Base-by-base conservation (phyloP, 1,140 invertebrate species). In the Tachypleus tridentatus region DNA sequence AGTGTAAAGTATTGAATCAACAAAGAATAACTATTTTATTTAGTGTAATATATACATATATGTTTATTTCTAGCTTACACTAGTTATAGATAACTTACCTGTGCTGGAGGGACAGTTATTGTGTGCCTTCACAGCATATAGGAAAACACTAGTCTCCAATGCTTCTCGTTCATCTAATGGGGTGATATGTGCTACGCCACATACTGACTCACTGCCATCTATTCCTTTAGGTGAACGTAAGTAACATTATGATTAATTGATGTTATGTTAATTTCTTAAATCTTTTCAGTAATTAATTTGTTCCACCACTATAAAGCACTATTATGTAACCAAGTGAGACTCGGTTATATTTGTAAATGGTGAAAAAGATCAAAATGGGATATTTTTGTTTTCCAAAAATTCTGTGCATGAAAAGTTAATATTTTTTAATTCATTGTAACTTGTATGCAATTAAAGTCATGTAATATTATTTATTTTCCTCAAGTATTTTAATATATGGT, bases 1-100 rank as follows among this genome's bases (percentile, higher is more conserved):
- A 29, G 29, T 29, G 29, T 29, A 29, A 29, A 29, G 29, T 29
- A 29, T 29, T 29, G 29, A 29, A 29, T 29, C 29, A 29, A 29
- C 29, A 29, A 29, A 29, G 0, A 29, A 29, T 29, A 29, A 29
- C 29, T 29, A 29, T 29, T 29, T 29, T 29, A 29, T 29, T 29
- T 29, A 29, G 29, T 29, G 29, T 29, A 29, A 29, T 29, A 29
- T 29, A 29, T 29, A 29, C 29, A 29, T 29, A 29, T 29, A 29
- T 29, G 29, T 56, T 49, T 47, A 7, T 10, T 61, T 69, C 56
- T 76, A 86, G 83, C 77, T 93, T 72, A 88, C 91, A 75, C 80
- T 97, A 70, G 84, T 86, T 54, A 95, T 97, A 69, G 92, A 96
- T 76, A 95, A 97, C 76, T 82, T 97, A 68, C 93, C 93, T 11